A percentile compares a stretch with the other conserved stretches of the same genome.
phyloP scores from a whole-genome alignment of 2,113 vertebrate species.

The Albula glossodonta region DNA sequence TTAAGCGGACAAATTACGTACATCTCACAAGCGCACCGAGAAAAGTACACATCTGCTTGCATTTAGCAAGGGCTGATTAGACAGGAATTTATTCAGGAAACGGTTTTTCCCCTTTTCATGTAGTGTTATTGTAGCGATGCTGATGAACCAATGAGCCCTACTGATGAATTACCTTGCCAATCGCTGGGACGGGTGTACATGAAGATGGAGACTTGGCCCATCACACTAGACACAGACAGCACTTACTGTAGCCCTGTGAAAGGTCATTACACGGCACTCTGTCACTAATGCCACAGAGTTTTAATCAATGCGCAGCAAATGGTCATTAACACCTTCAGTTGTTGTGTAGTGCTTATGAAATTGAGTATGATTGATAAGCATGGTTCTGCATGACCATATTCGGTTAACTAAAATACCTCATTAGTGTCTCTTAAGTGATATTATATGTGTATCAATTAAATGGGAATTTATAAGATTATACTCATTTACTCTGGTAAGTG shows the following conservation, averaged over 20 bases:
- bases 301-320: neutral
- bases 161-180: neutral
- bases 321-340: neutral
- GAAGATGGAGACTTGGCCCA: neutral
- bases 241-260: neutral
- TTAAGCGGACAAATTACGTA: neutral
- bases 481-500: neutral
- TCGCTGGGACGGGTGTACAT: neutral
- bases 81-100: conserved; percentile 1
- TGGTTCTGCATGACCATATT: neutral
- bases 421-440: neutral
- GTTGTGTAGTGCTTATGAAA: neutral
- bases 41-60: neutral
- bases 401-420: neutral
- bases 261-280: neutral
- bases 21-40: neutral
- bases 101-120: neutral
- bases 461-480: neutral
- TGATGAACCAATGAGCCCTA: neutral
- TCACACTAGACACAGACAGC: neutral
- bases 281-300: neutral
- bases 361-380: neutral
- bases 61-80: conserved; percentile 6
- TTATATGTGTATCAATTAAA: neutral
- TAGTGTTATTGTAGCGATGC: neutral